A percentile compares a stretch with the other conserved stretches of the same genome.
These are phyloP conservation scores for Ceryle rudis DNA, from an alignment of 2,797 vertebrate species.

Conservation along the genomic window DNA sequence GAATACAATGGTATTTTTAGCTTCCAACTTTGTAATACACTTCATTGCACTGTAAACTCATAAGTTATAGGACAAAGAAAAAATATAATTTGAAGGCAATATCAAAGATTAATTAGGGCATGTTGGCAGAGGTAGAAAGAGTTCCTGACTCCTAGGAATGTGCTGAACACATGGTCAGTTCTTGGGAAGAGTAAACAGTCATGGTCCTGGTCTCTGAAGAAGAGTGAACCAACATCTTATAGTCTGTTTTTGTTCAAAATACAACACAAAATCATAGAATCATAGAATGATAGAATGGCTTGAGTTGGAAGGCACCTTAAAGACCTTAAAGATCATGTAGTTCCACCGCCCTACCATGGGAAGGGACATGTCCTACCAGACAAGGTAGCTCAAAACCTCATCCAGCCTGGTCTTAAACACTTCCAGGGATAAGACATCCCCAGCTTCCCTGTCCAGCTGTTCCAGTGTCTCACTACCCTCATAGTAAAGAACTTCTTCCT, in stretches of 20 bases:
- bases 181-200: background rate
- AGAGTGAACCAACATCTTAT: rapidly evolving
- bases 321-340: too few species aligned
- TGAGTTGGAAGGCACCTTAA: too few species aligned
- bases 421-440: too few species aligned
- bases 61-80: background rate
- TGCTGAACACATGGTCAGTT: background rate
- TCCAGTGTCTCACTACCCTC: too few species aligned
- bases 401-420: too few species aligned
- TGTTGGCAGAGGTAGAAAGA: background rate
- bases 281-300: too few species aligned
- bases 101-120: background rate
- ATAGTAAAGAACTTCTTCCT: too few species aligned
- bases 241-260: background rate
- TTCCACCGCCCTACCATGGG: too few species aligned
- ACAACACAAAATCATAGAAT: background rate
- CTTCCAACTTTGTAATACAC: background rate
- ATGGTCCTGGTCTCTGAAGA: background rate
- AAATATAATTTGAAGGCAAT: background rate
- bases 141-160: background rate
- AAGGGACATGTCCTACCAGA: too few species aligned
- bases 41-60: background rate
- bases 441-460: too few species aligned
- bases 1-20: background rate
- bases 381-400: too few species aligned